Evolutionary conservation across 2,113 vertebrate genomes (phyloP).

Genomic region (Cephalopholis sonnerati): DNA sequence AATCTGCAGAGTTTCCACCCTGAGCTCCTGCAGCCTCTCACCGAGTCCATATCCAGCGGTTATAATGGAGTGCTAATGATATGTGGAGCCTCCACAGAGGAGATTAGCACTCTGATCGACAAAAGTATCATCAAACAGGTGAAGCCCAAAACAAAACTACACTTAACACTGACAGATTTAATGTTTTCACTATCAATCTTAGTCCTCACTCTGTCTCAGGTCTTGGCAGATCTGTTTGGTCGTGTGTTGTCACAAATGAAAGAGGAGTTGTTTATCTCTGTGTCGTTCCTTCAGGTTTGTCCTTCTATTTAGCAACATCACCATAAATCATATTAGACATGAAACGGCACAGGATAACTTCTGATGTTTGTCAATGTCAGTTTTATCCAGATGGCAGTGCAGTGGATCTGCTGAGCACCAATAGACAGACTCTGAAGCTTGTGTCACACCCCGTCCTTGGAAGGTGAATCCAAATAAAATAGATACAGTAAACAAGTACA

Average conservation of each 20-base stretch:
- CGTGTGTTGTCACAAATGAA: conserved; percentile 39
- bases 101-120: conserved; percentile 39
- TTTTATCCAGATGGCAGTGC: conserved; percentile 80
- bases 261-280: conserved; percentile 71
- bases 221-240: conserved; percentile 77
- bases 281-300: conserved; percentile 86
- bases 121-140: conserved; percentile 82
- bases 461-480: conserved; percentile 76
- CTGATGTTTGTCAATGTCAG: conserved; percentile 69
- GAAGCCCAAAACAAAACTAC: not conserved
- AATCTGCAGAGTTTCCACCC: conserved; percentile 80
- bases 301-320: conserved; percentile 19
- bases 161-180: not conserved
- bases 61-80: conserved; percentile 85
- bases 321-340: not conserved
- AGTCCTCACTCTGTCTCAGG: conserved; percentile 60
- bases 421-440: conserved; percentile 67
- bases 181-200: not conserved
- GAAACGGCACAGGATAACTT: not conserved
- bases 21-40: conserved; percentile 79
- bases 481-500: not conserved
- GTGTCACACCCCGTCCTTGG: conserved; percentile 84
- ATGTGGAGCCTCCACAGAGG: conserved; percentile 70
- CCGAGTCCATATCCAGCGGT: conserved; percentile 79
- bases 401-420: conserved; percentile 83